phyloP scores from a whole-genome alignment of 2,113 vertebrate genomes.

The Grus americana region DNA sequence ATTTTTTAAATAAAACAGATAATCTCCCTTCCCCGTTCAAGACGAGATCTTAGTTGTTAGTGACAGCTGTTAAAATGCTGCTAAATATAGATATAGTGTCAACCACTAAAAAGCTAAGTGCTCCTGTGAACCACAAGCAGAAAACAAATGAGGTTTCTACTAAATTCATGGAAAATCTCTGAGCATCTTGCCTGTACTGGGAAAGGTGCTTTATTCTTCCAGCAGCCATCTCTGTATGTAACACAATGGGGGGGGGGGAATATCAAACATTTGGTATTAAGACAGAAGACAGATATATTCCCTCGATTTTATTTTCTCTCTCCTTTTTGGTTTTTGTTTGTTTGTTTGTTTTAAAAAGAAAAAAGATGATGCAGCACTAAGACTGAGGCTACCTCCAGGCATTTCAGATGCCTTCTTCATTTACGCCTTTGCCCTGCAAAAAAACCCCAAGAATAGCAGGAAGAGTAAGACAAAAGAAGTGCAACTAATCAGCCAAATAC shows the following conservation, averaged over 20 bases:
- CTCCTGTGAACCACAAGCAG: constrained; percentile 65
- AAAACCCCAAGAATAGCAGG: background rate
- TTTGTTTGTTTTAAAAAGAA: background rate
- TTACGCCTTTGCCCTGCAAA: background rate
- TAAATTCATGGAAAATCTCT: constrained; percentile 43
- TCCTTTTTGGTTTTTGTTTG: background rate
- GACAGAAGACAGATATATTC: background rate
- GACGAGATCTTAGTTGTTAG: constrained; percentile 73
- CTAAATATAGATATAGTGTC: constrained; percentile 73
- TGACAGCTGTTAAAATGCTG: constrained; percentile 78
- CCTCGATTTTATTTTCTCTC: background rate
- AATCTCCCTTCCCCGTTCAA: constrained; percentile 49
- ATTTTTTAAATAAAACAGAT: constrained; percentile 59
- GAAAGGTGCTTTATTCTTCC: constrained; percentile 27
- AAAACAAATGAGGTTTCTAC: constrained; percentile 66
- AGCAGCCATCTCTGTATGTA: background rate
- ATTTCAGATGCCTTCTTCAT: background rate
- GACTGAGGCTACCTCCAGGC: background rate
- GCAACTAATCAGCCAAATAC: background rate
- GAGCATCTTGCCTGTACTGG: constrained; percentile 2
- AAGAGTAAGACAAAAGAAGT: background rate
- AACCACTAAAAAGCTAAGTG: constrained; percentile 71
- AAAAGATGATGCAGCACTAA: background rate
- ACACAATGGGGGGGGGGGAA: background rate
- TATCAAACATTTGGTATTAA: background rate